phyloP scores from a whole-genome alignment of 2,888 invertebrate species.

The Horisme vitalbata region DNA sequence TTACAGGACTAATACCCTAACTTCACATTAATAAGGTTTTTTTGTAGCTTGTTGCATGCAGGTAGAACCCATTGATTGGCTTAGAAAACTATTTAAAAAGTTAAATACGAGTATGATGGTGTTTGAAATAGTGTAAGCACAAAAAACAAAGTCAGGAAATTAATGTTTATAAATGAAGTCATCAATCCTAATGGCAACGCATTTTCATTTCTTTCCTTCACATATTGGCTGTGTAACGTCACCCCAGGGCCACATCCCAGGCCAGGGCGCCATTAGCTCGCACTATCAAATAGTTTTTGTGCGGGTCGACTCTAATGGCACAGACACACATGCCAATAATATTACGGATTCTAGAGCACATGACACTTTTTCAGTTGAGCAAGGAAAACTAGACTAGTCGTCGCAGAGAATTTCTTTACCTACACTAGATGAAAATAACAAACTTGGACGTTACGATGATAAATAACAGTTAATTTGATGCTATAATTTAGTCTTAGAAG shows the following conservation, averaged over 20 bases:
- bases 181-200: slow-evolving; percentile 27
- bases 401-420: neutral
- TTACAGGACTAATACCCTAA: too few species aligned
- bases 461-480: too few species aligned
- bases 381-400: neutral
- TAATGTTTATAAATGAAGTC: slow-evolving; percentile 18
- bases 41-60: too few species aligned
- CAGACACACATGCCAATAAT: slow-evolving; percentile 10
- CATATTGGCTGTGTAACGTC: slow-evolving; percentile 26
- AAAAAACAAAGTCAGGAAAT: neutral
- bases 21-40: too few species aligned
- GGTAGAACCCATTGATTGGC: too few species aligned
- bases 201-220: slow-evolving; percentile 19
- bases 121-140: too few species aligned
- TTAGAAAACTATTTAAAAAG: too few species aligned
- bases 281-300: slow-evolving; percentile 24
- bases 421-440: neutral
- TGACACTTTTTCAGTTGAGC: slow-evolving; percentile 4
- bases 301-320: slow-evolving; percentile 14
- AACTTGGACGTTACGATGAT: too few species aligned
- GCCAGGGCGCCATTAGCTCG: slow-evolving; percentile 18
- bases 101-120: too few species aligned
- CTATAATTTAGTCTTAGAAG: too few species aligned
- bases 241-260: slow-evolving; percentile 26
- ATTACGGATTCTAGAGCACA: slow-evolving; percentile 9